Conservation (phyloP, 2,888 invertebrate species). For the Erebia palarica region DNA sequence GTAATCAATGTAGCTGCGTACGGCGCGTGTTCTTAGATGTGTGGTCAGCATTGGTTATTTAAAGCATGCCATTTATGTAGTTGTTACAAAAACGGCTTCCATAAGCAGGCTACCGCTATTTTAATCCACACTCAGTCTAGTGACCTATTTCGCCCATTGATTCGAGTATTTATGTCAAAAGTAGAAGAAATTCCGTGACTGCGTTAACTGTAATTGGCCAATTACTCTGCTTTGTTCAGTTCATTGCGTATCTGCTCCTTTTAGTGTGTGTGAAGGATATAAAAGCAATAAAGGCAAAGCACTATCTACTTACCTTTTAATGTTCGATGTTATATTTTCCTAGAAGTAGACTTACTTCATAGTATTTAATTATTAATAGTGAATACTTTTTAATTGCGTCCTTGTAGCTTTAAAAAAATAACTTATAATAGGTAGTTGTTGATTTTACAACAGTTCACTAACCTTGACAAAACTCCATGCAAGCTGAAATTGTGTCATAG, state of each 20-base stretch:
- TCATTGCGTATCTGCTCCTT: background rate
- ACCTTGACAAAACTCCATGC: constrained; percentile 15
- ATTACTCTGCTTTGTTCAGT: background rate
- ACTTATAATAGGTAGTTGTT: background rate
- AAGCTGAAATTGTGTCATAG: background rate
- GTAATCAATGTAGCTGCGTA: background rate
- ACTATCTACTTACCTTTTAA: background rate
- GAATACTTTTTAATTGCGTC: background rate
- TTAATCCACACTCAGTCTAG: constrained; percentile 32
- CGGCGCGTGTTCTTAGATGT: background rate
- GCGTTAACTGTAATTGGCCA: background rate
- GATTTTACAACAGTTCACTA: background rate
- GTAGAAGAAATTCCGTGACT: background rate
- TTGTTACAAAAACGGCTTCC: constrained; percentile 23
- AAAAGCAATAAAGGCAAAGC: background rate
- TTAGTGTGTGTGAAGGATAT: background rate
- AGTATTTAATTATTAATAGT: background rate
- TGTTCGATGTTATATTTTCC: no score
- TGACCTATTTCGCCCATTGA: constrained; percentile 34
- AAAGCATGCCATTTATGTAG: constrained; percentile 26
- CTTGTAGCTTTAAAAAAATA: background rate
- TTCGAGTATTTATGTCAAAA: constrained; percentile 15
- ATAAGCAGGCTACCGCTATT: constrained; percentile 34
- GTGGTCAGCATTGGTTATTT: constrained; percentile 2
- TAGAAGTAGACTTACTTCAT: no score